phyloP scores from a whole-genome alignment of 2,888 invertebrate species.

The Mylabris sibirica region DNA sequence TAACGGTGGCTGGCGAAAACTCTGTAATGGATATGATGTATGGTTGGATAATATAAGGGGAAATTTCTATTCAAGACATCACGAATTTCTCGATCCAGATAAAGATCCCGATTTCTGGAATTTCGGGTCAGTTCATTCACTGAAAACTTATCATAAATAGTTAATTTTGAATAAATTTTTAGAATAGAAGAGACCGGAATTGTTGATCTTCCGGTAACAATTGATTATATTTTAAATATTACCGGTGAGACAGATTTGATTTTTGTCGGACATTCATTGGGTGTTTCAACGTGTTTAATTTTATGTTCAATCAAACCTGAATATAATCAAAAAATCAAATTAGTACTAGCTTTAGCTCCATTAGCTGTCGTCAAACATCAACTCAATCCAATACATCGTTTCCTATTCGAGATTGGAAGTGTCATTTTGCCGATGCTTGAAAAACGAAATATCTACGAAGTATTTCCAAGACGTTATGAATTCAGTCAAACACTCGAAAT shows the following conservation, averaged over 20 bases:
- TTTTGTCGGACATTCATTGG: conserved; percentile 74
- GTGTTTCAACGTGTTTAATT: conserved; percentile 63
- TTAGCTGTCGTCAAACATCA: conserved; percentile 50
- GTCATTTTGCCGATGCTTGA: conserved; percentile 38
- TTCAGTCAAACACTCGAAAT: conserved; percentile 49
- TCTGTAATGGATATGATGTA: conserved; percentile 62
- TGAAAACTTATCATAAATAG: neutral
- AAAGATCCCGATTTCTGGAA: conserved; percentile 65
- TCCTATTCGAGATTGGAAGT: conserved; percentile 49
- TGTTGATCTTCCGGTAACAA: conserved; percentile 69
- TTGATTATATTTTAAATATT: conserved; percentile 65
- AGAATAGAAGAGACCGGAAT: conserved; percentile 72
- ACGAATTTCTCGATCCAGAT: conserved; percentile 59
- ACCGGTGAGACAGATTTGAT: conserved; percentile 63
- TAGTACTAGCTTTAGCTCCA: conserved; percentile 57
- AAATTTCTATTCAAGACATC: conserved; percentile 66
- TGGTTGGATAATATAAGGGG: conserved; percentile 71
- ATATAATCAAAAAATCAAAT: conserved; percentile 56
- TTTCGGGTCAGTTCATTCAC: conserved; percentile 60
- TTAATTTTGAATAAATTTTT: conserved; percentile 33
- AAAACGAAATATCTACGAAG: conserved; percentile 49
- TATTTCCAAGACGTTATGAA: conserved; percentile 54
- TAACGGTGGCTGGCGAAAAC: too few relatives aligned
- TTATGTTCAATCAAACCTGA: conserved; percentile 59
- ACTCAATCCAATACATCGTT: conserved; percentile 59